Conservation (phyloP, 2,797 vertebrate species). For the Limnodromus scolopaceus region DNA sequence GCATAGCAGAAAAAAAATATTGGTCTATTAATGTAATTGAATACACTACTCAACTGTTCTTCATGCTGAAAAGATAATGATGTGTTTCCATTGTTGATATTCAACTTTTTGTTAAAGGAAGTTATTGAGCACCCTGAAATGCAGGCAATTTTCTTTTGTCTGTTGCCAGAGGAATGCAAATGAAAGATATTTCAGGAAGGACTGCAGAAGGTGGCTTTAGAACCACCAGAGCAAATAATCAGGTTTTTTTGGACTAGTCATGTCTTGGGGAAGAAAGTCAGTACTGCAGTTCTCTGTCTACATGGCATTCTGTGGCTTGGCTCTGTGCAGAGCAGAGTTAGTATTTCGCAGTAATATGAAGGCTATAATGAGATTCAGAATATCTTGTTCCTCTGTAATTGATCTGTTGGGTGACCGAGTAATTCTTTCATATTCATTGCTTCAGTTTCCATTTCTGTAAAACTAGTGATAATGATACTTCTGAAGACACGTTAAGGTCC, state of each 20-base stretch:
- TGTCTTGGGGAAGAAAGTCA: not conserved
- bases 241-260: not conserved
- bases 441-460: not conserved
- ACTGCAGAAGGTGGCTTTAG: not conserved
- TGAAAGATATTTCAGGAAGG: not conserved
- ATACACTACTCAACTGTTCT: not conserved
- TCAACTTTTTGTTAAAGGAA: not conserved
- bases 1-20: not conserved
- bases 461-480: not conserved
- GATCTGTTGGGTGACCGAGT: not conserved
- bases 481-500: not conserved
- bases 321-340: not conserved
- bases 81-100: not conserved
- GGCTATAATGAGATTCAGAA: not conserved
- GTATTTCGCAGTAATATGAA: not conserved
- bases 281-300: not conserved
- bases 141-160: not conserved
- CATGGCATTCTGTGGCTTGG: not conserved
- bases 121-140: not conserved
- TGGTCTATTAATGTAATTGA: not conserved
- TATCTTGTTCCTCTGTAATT: conserved; percentile 1
- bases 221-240: not conserved
- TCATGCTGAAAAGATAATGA: not conserved
- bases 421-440: not conserved
- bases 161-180: not conserved